Evolutionary conservation across 2,113 vertebrate species (phyloP), one percentile per base, ranked within the genome.

Genomic region (Butorides virescens): DNA sequence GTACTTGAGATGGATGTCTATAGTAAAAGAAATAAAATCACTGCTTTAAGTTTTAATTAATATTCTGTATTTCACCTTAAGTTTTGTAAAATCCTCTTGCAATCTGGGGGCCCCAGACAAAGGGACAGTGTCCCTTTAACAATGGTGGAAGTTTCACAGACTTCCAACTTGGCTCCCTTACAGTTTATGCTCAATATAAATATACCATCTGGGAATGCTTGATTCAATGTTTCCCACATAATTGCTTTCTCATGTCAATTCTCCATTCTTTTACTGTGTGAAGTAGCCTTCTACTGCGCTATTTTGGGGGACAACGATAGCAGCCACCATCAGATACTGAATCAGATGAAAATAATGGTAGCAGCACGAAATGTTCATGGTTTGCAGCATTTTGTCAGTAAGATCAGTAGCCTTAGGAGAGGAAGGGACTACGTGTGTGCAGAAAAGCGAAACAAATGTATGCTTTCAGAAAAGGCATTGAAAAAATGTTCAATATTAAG

Each of bases 201-300:
- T 93, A 91, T 96, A 96, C 90, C 97, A 96, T 90, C 92, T 95
- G 97, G 97, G 97, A 97, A 96, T 88, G 95, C 55, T 84, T 86
- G 92, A 93, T 88, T 80, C 90, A 86, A 62, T 68, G 92, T 90
- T 96, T 96, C 97, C 96, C 96, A 94, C 90, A 68, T 95, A 97
- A 98, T 97, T 97, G 81, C 95, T 95, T 93, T 96, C 96, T 97
- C 95, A 90, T 94, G 96, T 92, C 95, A 87, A 5, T 88, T 94
- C 88, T 91, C 91, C 71, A 13, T 44, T 80, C 92, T 92, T 86
- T 75, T 79, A 79, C 90, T 80, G 87, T 95, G 72, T 73, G 82
- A 77, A 96, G 82, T 9, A 86, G 73, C 58, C 81, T 84, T 67
- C 68, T 63, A 36, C 62, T 92, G 75, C 44, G 16, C 74, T 86